Evolutionary conservation across 2,797 vertebrate species (phyloP).

Genomic region (Sebastes oblongus): DNA sequence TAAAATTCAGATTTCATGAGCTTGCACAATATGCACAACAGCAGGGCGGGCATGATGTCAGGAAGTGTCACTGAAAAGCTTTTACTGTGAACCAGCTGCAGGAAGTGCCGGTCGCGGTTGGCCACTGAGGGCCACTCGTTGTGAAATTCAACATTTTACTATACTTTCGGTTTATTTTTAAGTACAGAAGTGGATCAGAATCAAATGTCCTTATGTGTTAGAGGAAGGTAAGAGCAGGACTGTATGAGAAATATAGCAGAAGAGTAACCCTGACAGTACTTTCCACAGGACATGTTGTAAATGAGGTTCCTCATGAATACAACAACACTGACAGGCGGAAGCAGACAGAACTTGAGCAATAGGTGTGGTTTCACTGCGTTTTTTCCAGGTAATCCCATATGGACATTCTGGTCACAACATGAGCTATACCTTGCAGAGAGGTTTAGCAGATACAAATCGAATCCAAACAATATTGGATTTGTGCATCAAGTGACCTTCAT

Average conservation of each 20-base stretch:
- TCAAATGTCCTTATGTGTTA: background rate
- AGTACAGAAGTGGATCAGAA: background rate
- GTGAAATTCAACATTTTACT: background rate
- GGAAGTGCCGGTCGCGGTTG: background rate
- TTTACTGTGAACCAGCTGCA: background rate
- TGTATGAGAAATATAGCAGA: background rate
- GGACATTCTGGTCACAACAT: constrained; percentile 6
- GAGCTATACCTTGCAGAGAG: background rate
- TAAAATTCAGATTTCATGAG: constrained; percentile 17
- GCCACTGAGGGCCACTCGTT: background rate
- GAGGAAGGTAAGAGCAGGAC: background rate
- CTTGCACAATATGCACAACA: constrained; percentile 6
- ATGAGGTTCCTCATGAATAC: background rate
- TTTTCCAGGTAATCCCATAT: constrained; percentile 1
- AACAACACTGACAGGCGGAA: background rate
- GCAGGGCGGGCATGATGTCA: background rate
- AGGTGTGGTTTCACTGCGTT: background rate
- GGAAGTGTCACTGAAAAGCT: background rate
- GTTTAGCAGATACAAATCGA: constrained; percentile 6
- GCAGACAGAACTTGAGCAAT: background rate
- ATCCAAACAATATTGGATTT: constrained; percentile 1
- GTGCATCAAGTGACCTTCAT: constrained; percentile 15
- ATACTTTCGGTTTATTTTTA: background rate
- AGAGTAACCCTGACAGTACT: background rate
- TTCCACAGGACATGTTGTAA: background rate